Evolutionary conservation across 2,888 invertebrate species (phyloP).

Genomic region (Microplitis deprimator): DNA sequence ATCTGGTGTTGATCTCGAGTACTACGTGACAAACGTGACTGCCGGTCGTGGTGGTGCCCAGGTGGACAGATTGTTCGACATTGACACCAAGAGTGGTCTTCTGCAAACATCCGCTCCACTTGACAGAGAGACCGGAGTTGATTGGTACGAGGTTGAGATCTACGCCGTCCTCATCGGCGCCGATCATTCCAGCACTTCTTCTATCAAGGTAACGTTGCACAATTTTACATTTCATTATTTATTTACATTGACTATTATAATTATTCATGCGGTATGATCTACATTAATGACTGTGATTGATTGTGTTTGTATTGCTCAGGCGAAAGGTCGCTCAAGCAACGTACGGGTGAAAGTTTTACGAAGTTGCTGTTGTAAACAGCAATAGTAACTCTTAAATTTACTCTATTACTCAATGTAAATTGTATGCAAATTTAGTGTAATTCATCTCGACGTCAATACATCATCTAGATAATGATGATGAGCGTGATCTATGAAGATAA

Average conservation of each 20-base stretch:
- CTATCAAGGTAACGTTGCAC: conserved; percentile 81
- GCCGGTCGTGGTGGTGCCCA: conserved; percentile 78
- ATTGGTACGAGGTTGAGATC: conserved; percentile 87
- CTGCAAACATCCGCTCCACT: conserved; percentile 87
- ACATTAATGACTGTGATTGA: conserved; percentile 10
- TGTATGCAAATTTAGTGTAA: conserved; percentile 46
- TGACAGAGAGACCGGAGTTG: conserved; percentile 88
- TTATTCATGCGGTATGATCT: not conserved
- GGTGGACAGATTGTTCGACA: conserved; percentile 91
- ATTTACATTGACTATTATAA: not conserved
- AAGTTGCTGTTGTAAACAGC: conserved; percentile 29
- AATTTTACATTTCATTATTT: conserved; percentile 4
- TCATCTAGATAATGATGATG: conserved; percentile 33
- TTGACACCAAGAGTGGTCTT: conserved; percentile 90
- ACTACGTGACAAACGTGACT: conserved; percentile 90
- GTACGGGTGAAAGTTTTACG: conserved; percentile 45
- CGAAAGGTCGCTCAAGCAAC: not conserved
- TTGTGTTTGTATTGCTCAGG: conserved; percentile 6
- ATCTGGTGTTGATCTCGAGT: conserved; percentile 84
- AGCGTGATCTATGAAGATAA: conserved; percentile 21
- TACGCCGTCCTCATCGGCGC: conserved; percentile 86
- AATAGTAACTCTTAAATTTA: not conserved
- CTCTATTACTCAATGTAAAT: conserved; percentile 45
- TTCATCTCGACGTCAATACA: conserved; percentile 46
- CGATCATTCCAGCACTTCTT: conserved; percentile 80